Evolutionary conservation across 2,888 invertebrate genomes (phyloP), one percentile per base, ranked within the genome.

Genomic region (Coecobrya sp.): DNA sequence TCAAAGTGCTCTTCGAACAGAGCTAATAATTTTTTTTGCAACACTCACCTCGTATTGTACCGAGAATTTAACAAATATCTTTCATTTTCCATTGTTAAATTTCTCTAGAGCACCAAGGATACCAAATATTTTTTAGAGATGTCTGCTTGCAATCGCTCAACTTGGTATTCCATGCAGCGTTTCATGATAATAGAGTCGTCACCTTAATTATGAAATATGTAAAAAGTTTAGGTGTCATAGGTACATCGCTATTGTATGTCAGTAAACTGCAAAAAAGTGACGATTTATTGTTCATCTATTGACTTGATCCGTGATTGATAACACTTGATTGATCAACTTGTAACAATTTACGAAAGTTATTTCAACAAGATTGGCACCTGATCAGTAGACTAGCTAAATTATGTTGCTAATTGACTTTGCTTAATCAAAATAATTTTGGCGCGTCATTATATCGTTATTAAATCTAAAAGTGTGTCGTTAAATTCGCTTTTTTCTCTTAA

Each of bases 401-500:
- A n/a, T 16, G 73, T 70, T 70, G 73, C 11, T 11, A 73, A 73
- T 73, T 73, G 30, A 16, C 68, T 76, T 73, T 42, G 52, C 16
- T 59, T 59, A 59, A 76, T 76, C 49, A 52, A 76, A 49, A 22
- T 52, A 49, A 49, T 76, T 76, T 52, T 76, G 45, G 76, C 49
- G 22, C 25, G 49, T 76, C 76, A 76, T 76, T 52, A 25, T 25
- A 49, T 49, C 45, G 30, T 27, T 49, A 1, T 13, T 52, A 73
- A 22, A 73, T 45, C 1, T 19, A 22, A 73, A 73, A 42, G 73
- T 45, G 10, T 73, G 73, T 73, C 73, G 45, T 73, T 76, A 49
- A 76, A 52, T 76, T 76, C 52, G 49, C 76, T 76, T 76, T 76
- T 76, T 19, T 70, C 30, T 70, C 19, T 27, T n/a, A 76, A 49